Evolutionary conservation across 2,797 vertebrate species (phyloP).

Genomic region (Coilia nasus): DNA sequence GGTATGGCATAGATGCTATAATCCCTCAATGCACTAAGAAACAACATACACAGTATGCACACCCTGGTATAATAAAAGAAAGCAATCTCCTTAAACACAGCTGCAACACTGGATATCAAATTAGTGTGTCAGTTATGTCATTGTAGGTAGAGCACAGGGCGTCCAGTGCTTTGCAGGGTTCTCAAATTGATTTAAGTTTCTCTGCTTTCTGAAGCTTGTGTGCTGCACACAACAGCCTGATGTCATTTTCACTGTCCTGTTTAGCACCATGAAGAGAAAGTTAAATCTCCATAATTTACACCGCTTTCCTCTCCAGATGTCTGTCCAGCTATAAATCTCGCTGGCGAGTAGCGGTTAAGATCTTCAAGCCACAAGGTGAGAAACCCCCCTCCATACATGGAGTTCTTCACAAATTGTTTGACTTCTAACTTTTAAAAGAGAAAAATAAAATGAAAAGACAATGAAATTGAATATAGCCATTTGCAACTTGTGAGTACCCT

Average conservation of each 20-base stretch:
- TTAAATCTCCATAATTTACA: not conserved
- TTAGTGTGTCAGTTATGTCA: too few species aligned
- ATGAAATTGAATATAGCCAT: not conserved
- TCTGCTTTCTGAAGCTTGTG: not conserved
- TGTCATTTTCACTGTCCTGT: constrained; percentile 3
- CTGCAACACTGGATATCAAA: not conserved
- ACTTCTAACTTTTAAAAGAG: not conserved
- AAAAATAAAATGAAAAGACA: not conserved
- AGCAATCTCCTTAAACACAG: not conserved
- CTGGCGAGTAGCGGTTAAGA: not conserved
- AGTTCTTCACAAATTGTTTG: not conserved
- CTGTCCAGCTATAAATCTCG: not conserved
- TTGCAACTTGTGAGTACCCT: not conserved
- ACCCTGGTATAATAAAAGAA: not conserved
- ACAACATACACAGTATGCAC: not conserved
- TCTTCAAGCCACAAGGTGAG: not conserved
- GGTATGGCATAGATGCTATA: not conserved
- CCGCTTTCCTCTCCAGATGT: not conserved
- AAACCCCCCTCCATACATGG: not conserved
- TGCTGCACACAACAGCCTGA: not conserved
- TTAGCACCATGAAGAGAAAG: not conserved
- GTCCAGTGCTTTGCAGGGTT: not conserved
- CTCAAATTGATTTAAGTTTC: not conserved
- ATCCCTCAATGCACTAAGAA: not conserved
- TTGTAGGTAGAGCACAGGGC: not conserved